Base-by-base conservation (phyloP, 2,888 invertebrate genomes). In the Ochropleura leucogaster region DNA sequence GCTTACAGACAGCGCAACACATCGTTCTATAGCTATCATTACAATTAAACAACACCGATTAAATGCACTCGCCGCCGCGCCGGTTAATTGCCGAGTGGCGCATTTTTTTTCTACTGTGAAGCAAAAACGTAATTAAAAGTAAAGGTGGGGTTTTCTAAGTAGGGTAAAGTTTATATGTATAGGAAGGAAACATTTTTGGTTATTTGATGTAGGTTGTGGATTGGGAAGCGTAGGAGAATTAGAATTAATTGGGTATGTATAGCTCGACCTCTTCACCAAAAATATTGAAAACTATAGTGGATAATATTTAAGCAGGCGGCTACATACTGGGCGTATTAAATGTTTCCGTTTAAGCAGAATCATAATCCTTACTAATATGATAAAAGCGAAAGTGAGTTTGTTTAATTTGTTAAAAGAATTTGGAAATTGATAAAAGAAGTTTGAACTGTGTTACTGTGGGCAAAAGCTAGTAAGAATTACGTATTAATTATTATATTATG, bases 11-110 rank as follows among this genome's bases (percentile, higher is more conserved):
- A 62, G 51, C 67, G 74, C 68, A 77, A 77, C 66, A 68, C 72
- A 71, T 64, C 69, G 14, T 40, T 49, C 40, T 49, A 55, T 68
- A 72, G 69, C 55, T 71, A 63, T 64, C n/a, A 72, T 82, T 75
- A 75, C 20, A 79, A 67, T 47, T 72, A 68, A 82, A 74, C 47
- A 66, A 62, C 69, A 57, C 16, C 51, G 42, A 79, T 79, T 75
- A 72, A 79, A 68, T 79, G 69, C 71, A 69, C 53, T 72, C 67
- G 49, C 49, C 18, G 51, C 67, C 53, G 69, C 67, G 49, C 49
- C 18, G 51, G 70, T 82, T 70, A 78, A 82, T 82, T 78, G 69
- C 60, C 53, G 57, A 64, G 66, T 20, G 46, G 59, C 42, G 20
- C 42, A 71, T 65, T 82, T 81, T 53, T 66, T 81, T 82, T 14